Base-by-base conservation (phyloP, 2,113 vertebrate genomes). In the Platichthys flesus region DNA sequence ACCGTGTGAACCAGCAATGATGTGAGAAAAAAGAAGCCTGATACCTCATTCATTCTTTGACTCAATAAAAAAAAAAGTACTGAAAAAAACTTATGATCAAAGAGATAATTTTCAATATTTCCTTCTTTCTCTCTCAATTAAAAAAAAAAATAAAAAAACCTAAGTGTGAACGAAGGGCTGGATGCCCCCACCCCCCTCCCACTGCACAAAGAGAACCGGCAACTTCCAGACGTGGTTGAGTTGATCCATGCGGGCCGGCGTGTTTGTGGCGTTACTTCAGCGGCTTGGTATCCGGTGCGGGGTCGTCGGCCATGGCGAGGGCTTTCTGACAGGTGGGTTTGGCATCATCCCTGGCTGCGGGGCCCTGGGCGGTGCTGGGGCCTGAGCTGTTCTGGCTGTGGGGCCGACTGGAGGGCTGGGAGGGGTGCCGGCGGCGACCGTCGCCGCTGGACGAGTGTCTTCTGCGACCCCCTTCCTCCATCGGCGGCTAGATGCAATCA, bases 401-500 rank as follows among this genome's bases (percentile, higher is more conserved):
- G 76, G 90, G 88, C 80, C 95, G 95, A 90, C 92, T 94, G 85
- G 96, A 96, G 92, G 94, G 94, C 92, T 95, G 96, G 18, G 97
- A 98, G 59, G 96, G 95, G 83, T 97, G 96, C 23, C 97, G 94
- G 83, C 96, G 97, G 42, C 97, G 95, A 71, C 96, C 94, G 4
- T 98, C 97, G 8, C 95, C 96, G 0, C 93, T 93, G 2, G 95
- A 94, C 0, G 95, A 89, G 85, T 97, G 97, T 84, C 97, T 95
- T 78, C 96, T 96, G 83, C 96, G 96, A 67, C 94, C 94, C 75
- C 97, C 95, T 71, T 99, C 98, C 90, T 99, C 97, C 93, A 98
- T 97, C 14, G 97, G 98, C 10, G 98, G 98, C 98, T 99, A 93
- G 1, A 95, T 94, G 68, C 15, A 90, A 75, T 49, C 31, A 75